Percentiles rank a stretch among this genome's conserved stretches.
phyloP scores from a whole-genome alignment of 92 coral and sea anemone genomes.

The Pocillopora grandis region DNA sequence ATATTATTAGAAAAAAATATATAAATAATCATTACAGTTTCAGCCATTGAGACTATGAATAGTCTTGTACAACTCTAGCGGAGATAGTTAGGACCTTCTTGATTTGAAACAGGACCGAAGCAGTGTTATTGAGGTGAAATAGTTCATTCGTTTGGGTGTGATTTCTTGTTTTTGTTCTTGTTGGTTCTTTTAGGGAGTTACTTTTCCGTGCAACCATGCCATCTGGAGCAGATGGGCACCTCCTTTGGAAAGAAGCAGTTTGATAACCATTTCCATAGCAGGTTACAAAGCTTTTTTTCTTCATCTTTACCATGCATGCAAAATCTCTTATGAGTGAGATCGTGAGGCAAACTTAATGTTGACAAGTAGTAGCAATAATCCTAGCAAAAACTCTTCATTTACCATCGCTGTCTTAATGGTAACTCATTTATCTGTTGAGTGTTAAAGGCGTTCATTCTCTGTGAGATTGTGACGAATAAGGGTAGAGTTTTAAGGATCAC shows the following conservation, averaged over 20 bases:
- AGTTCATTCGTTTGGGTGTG: not conserved
- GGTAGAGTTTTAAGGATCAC: no score
- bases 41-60: no score
- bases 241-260: slow-evolving; percentile 88
- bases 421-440: no score
- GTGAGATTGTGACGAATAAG: no score
- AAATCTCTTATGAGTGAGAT: not conserved
- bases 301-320: not conserved
- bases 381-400: no score
- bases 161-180: not conserved
- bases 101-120: no score
- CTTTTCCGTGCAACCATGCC: slow-evolving; percentile 98
- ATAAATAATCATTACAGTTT: not conserved
- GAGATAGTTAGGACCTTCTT: no score
- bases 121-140: not conserved
- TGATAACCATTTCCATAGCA: slow-evolving; percentile 96
- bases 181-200: slow-evolving; percentile 76
- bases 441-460: no score
- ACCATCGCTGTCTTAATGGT: no score
- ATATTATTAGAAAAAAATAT: not conserved
- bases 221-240: slow-evolving; percentile 99
- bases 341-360: no score
- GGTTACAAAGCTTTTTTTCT: slow-evolving; percentile 55
- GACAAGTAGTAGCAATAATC: no score
- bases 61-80: no score